Percentiles rank a stretch among this genome's conserved stretches.
Evolutionary conservation across 2,113 vertebrate species (phyloP).

Genomic region (Excalfactoria chinensis): DNA sequence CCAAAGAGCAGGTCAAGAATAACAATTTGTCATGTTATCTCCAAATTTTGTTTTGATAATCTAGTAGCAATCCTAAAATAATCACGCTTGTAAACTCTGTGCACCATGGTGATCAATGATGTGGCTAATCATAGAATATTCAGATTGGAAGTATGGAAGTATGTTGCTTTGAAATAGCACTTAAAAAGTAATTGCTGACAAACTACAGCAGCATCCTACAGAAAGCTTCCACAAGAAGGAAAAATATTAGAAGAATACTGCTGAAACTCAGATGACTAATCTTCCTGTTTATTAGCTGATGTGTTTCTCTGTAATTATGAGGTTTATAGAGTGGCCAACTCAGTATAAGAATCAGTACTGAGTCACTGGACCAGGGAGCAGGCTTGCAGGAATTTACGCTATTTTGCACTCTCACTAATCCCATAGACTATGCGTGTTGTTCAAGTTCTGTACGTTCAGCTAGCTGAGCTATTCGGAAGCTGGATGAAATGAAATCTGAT

Average conservation of each 20-base stretch:
- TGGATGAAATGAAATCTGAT: background rate
- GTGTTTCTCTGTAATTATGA: background rate
- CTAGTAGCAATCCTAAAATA: background rate
- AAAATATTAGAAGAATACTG: background rate
- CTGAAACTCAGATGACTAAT: background rate
- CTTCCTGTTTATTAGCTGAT: background rate
- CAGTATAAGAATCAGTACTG: background rate
- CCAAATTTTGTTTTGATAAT: background rate
- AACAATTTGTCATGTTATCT: background rate
- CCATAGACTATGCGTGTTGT: background rate
- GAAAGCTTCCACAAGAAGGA: background rate
- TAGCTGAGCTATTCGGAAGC: background rate
- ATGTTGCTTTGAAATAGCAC: background rate
- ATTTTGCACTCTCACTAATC: background rate
- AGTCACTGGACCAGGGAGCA: background rate
- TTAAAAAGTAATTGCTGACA: slow-evolving; percentile 34
- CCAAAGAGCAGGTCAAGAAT: background rate
- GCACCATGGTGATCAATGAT: background rate
- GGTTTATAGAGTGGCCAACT: background rate
- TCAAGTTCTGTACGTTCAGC: background rate
- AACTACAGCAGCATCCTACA: background rate
- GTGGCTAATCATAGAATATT: background rate
- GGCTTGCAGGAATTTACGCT: background rate
- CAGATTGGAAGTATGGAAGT: background rate
- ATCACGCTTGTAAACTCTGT: background rate